These are phyloP conservation scores for Lepus townsendii DNA, from an alignment of 2,797 vertebrate species.

Conservation along the genomic window DNA sequence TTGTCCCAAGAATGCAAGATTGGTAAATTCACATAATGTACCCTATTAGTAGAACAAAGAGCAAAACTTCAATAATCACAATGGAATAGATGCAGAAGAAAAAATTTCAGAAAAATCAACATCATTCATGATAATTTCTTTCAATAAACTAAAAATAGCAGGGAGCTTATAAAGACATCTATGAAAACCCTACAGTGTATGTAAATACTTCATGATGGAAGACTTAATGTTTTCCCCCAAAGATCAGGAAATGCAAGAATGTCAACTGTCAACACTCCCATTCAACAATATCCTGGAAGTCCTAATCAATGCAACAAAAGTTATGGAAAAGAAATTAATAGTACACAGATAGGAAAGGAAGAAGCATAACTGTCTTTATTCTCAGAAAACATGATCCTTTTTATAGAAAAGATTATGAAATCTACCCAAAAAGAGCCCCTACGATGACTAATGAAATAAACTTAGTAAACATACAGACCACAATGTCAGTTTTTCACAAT, in stretches of 20 bases:
- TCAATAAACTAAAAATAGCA: constrained; percentile 14
- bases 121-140: not conserved
- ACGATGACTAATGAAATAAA: not conserved
- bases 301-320: not conserved
- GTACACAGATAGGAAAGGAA: not conserved
- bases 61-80: not conserved
- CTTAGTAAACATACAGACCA: not conserved
- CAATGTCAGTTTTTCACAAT: constrained; percentile 15
- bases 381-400: not conserved
- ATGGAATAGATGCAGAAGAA: not conserved
- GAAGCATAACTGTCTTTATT: not conserved
- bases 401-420: not conserved
- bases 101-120: not conserved
- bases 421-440: not conserved
- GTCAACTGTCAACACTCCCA: not conserved
- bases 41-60: not conserved
- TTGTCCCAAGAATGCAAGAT: constrained; percentile 9
- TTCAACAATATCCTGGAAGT: not conserved
- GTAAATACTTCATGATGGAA: constrained; percentile 2
- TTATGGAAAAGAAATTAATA: constrained; percentile 1
- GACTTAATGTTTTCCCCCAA: not conserved
- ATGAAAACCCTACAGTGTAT: not conserved
- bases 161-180: not conserved
- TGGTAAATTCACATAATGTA: not conserved
- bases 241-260: not conserved